Percentiles rank a stretch among this genome's conserved stretches.
These are phyloP conservation scores for Phengaris arion DNA, from an alignment of 2,888 invertebrate genomes.

Conservation along the genomic window DNA sequence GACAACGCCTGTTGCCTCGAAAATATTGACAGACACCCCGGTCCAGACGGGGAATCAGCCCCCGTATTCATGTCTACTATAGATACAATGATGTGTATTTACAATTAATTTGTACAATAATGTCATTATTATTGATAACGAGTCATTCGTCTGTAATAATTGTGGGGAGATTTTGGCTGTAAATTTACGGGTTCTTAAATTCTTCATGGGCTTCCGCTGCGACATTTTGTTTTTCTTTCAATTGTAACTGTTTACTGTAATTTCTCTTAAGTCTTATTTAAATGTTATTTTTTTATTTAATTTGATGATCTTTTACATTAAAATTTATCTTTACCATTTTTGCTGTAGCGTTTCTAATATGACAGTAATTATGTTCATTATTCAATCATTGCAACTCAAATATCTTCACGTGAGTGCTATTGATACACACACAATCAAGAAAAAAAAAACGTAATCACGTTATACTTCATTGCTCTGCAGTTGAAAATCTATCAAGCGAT, in stretches of 20 bases:
- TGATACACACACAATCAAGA: constrained; percentile 10
- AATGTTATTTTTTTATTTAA: neutral
- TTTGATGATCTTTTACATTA: neutral
- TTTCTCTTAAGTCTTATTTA: neutral
- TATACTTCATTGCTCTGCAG: constrained; percentile 10
- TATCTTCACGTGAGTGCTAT: constrained; percentile 3
- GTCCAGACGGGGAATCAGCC: constrained; percentile 54
- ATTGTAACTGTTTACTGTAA: neutral
- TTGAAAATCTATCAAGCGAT: constrained; percentile 2
- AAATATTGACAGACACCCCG: constrained; percentile 67
- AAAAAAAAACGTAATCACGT: constrained; percentile 20
- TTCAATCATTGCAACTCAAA: neutral
- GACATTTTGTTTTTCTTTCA: neutral
- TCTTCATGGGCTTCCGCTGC: neutral
- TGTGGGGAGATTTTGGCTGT: constrained; percentile 42
- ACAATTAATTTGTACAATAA: constrained; percentile 55
- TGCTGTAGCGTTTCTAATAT: neutral
- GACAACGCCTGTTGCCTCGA: constrained; percentile 69
- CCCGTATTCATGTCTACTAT: constrained; percentile 52
- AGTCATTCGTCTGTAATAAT: constrained; percentile 51
- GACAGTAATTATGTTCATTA: neutral
- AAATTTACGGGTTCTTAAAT: constrained; percentile 10
- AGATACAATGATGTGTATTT: constrained; percentile 55
- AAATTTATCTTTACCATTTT: neutral
- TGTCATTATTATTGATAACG: constrained; percentile 67